Conservation (phyloP, 2,113 vertebrate species). For the Cygnus buccinator region DNA sequence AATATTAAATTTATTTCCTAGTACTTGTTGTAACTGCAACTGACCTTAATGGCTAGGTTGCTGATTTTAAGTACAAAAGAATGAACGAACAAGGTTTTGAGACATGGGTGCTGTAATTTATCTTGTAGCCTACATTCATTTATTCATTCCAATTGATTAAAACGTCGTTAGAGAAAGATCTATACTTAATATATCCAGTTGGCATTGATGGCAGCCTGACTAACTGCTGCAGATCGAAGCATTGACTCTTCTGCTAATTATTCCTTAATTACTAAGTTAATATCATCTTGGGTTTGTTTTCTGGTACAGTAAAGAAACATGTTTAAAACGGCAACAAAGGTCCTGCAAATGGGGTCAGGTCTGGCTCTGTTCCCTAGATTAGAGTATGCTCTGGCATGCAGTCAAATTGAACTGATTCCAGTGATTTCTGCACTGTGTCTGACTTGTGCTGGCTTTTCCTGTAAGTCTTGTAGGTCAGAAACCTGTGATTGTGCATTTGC, state of each 20-base stretch:
- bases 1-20: conserved; percentile 27
- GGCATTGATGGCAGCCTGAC: neutral
- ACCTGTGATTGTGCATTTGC: neutral
- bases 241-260: neutral
- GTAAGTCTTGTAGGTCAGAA: neutral
- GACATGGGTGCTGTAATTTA: neutral
- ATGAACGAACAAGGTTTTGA: neutral
- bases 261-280: conserved; percentile 7
- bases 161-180: neutral
- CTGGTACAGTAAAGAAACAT: neutral
- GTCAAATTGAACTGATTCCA: neutral
- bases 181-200: neutral
- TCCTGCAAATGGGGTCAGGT: conserved; percentile 25
- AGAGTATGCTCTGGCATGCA: conserved; percentile 14
- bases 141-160: neutral
- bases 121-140: neutral
- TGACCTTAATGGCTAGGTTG: neutral
- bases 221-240: neutral
- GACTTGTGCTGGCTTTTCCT: conserved; percentile 9
- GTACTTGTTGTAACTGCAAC: neutral
- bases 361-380: conserved; percentile 3
- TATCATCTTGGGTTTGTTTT: conserved; percentile 1
- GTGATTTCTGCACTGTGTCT: neutral
- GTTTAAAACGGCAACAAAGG: neutral
- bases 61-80: neutral